Evolutionary conservation across 2,113 vertebrate species (phyloP), one percentile per base, ranked within the genome.

Genomic region (Podarcis cretensis): DNA sequence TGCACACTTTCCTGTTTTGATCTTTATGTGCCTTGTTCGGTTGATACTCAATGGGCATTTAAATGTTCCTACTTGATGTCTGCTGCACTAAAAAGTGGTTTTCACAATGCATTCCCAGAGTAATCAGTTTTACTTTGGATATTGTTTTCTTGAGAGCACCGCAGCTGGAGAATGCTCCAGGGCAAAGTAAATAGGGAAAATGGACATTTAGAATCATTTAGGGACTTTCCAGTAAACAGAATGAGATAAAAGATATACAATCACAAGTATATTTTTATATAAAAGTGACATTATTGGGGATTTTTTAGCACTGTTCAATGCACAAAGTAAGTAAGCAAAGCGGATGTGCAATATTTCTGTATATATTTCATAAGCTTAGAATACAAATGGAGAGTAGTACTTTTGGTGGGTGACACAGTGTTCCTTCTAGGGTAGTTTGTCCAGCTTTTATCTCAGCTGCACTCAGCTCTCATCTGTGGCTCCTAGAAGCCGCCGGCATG

Each of bases 51-150:
- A 2, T 59, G n/a, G 1, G 1, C 13, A 16, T 30, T 40, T 79
- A 69, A 88, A 81, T 86, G 74, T 25, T 79, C 57, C 65, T n/a
- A 30, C 84, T 91, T 89, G 75, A 63, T 80, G 30, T 68, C 59
- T 54, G 54, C 77, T 91, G 93, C 74, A 71, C 32, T 71, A 40
- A 40, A 91, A 91, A 89, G 84, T 14, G 30, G 27, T 81, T 84
- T 71, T 92, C 43, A 80, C 88, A 90, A 83, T 80, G 0, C 37
- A 57, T 80, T 2, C 1, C 13, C 30, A 1, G 0, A 89, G n/a
- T 84, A 90, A 89, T 88, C 27, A 43, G 59, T 86, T 91, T 91
- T 91, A 37, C 35, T 63, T 32, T 4, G 0, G 87, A 83, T 69
- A 87, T 83, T 88, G 84, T 65, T 89, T 84, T 89, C 13, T 63